Conservation (phyloP, 2,797 vertebrate genomes). For the Bufotes viridis region DNA sequence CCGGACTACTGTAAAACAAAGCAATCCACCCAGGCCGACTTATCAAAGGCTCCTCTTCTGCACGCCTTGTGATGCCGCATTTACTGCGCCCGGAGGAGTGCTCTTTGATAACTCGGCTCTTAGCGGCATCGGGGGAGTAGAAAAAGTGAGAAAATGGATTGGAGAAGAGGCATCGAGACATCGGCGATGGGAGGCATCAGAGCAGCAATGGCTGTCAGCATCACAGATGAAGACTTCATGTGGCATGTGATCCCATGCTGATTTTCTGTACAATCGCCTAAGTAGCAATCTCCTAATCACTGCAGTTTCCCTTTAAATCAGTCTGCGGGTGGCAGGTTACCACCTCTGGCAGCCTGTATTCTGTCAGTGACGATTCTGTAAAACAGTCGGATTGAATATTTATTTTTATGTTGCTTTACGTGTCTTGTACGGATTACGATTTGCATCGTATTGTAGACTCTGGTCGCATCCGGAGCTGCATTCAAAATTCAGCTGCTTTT, state of each 20-base stretch:
- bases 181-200: not conserved
- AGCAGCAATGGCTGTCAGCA: not conserved
- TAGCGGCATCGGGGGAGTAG: slow-evolving; percentile 6
- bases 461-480: not conserved
- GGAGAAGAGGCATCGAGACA: not conserved
- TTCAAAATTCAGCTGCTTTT: not conserved
- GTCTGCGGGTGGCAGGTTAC: not conserved
- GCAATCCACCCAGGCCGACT: not conserved
- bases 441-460: not conserved
- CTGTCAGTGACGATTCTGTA: not conserved
- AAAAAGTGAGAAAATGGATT: not conserved
- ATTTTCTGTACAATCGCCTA: not conserved
- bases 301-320: not conserved
- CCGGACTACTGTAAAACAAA: slow-evolving; percentile 15
- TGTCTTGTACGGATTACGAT: too few relatives aligned
- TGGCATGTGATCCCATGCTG: not conserved
- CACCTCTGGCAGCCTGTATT: not conserved
- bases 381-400: too few relatives aligned
- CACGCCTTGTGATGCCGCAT: slow-evolving; percentile 8
- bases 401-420: too few relatives aligned
- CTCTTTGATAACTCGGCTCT: slow-evolving; percentile 34
- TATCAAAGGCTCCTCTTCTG: slow-evolving; percentile 8
- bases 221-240: not conserved
- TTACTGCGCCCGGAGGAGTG: not conserved
- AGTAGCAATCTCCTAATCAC: not conserved